Evolutionary conservation across 2,113 vertebrate genomes (phyloP), one percentile per base, ranked within the genome.

Genomic region (Sorex araneus): DNA sequence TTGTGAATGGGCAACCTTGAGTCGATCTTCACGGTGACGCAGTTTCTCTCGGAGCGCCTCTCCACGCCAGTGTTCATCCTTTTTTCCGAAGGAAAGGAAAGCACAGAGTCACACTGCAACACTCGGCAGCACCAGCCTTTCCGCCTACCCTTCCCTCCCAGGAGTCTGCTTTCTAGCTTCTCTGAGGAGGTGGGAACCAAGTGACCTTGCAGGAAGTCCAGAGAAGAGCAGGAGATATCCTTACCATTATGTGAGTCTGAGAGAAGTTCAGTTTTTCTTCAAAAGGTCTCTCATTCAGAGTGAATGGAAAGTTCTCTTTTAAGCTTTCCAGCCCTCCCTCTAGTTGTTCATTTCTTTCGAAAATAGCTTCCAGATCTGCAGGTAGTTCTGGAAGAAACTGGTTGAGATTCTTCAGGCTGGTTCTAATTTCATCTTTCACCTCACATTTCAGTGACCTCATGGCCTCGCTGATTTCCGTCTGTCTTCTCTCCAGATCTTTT

Each of bases 51-150:
- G 95, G 13, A 98, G 97, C 0, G 96, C 98, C 89, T 98, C 98
- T 74, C 98, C 98, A 2, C 97, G 95, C 98, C 98, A 98, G 73
- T 98, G 98, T 76, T 98, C 98, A 12, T 98, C 98, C 99, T 99
- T 82, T 82, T 8, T 40, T 57, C 84, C 87, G 73, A 86, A 34
- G 70, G 60, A 89, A 66, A 95, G 54, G 70, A 75, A 92, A 92
- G n/a, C 32, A 45, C 84, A 88, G 78, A 87, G 57, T 90, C 43
- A 78, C 73, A 27, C 36, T 28, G 18, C 25, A 5, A 18, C 25
- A 43, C 13, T 2, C 75, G 34, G 73, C 78, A 40, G 69, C 23
- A 36, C 64, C 34, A 13, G 23, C 40, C 43, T 43, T 43, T 54
- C 34, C 66, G 30, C 64, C 79, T 25, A 0, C 16, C 64, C 27